phyloP scores from a whole-genome alignment of 1,140 invertebrate species.

The Oreohelix idahoensis region DNA sequence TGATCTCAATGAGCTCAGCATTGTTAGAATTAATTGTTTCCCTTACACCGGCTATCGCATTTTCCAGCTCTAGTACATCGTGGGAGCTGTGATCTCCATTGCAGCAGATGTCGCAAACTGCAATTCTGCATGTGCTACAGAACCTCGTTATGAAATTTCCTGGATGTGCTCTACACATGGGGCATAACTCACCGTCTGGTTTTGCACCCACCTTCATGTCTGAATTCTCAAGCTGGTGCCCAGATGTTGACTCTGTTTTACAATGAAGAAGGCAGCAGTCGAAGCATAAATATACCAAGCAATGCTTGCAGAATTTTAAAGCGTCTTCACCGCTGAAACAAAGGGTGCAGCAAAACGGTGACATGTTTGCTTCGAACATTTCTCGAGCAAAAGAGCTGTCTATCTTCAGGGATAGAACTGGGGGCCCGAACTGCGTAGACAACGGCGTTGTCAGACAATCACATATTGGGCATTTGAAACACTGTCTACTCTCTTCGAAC shows the following conservation, averaged over 20 bases:
- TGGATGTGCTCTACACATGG: background rate
- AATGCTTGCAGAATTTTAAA: background rate
- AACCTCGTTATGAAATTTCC: background rate
- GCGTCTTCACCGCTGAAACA: background rate
- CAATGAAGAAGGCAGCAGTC: background rate
- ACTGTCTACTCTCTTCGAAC: background rate
- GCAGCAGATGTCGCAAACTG: background rate
- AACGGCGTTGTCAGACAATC: background rate
- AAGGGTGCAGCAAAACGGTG: constrained; percentile 26
- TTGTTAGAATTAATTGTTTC: background rate
- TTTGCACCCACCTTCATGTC: background rate
- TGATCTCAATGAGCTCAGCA: background rate
- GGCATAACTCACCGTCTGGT: background rate
- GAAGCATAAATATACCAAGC: background rate
- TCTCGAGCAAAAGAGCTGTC: background rate
- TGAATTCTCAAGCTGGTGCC: background rate
- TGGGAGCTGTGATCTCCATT: background rate
- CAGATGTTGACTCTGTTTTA: background rate
- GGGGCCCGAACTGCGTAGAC: background rate
- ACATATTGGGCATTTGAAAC: constrained; percentile 20
- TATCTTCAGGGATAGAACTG: background rate
- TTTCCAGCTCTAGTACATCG: background rate
- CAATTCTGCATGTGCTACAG: background rate
- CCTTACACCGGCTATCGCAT: background rate
- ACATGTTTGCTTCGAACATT: background rate